phyloP scores from a whole-genome alignment of 2,888 invertebrate genomes.

The Gnatocerus cornutus region DNA sequence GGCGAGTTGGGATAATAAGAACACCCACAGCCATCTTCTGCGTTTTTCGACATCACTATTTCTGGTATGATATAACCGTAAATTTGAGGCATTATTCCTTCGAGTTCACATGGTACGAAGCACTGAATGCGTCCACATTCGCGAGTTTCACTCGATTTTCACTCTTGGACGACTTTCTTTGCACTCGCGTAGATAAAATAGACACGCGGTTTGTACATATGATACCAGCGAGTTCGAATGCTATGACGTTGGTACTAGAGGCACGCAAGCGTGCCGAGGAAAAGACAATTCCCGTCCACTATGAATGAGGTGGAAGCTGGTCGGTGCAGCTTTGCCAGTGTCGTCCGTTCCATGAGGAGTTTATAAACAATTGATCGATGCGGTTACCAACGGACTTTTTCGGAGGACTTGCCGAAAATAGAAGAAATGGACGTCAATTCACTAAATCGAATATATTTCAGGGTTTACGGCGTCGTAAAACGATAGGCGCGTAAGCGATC shows the following conservation, averaged over 20 bases:
- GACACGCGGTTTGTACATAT: conserved; percentile 51
- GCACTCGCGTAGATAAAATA: conserved; percentile 44
- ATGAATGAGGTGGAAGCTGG: conserved; percentile 55
- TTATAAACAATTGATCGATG: conserved; percentile 9
- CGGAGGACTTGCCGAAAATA: not conserved
- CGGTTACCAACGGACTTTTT: not conserved
- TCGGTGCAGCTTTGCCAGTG: conserved; percentile 42
- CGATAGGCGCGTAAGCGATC: not conserved
- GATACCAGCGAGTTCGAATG: conserved; percentile 58
- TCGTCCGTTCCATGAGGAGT: conserved; percentile 14
- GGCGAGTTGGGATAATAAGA: conserved; percentile 58
- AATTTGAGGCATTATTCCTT: conserved; percentile 48
- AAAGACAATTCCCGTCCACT: conserved; percentile 52
- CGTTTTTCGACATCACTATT: conserved; percentile 57
- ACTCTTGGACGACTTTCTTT: conserved; percentile 55
- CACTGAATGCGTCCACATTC: conserved; percentile 8
- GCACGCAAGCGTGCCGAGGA: conserved; percentile 56
- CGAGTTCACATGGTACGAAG: conserved; percentile 24
- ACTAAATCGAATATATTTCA: not conserved
- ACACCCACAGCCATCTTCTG: conserved; percentile 28
- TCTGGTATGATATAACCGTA: conserved; percentile 55
- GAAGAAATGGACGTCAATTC: conserved; percentile 3
- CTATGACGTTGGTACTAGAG: conserved; percentile 53
- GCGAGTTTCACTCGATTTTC: conserved; percentile 48
- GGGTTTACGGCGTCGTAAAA: conserved; percentile 6